phyloP scores from a whole-genome alignment of 2,797 vertebrate species.

The Synaphobranchus kaupii region DNA sequence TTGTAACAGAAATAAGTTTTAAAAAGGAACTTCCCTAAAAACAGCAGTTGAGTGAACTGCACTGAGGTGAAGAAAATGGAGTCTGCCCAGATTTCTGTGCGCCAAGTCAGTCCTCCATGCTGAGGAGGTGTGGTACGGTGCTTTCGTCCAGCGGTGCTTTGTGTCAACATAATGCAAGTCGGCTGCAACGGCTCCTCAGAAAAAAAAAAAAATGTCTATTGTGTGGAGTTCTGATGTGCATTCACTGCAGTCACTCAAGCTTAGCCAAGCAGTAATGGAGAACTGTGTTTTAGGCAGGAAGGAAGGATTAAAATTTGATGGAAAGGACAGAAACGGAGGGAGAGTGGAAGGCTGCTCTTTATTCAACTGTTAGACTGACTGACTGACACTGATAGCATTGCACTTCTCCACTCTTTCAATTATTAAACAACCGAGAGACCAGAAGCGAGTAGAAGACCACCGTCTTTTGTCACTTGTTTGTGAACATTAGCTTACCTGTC shows the following conservation, averaged over 20 bases:
- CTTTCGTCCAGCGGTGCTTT: neutral
- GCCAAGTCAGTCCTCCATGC: neutral
- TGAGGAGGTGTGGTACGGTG: neutral
- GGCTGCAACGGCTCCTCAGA: constrained; percentile 49
- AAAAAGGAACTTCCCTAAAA: neutral
- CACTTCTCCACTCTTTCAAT: constrained; percentile 24
- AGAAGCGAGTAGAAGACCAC: constrained; percentile 6
- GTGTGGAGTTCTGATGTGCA: constrained; percentile 37
- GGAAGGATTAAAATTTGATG: constrained; percentile 63
- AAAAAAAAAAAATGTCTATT: constrained; percentile 28
- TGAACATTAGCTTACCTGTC: constrained; percentile 24
- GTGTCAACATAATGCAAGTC: constrained; percentile 49
- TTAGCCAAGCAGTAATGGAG: constrained; percentile 55
- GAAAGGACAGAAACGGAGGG: constrained; percentile 26
- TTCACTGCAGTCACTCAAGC: constrained; percentile 56
- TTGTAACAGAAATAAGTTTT: neutral
- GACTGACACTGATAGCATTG: constrained; percentile 44
- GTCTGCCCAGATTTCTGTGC: neutral
- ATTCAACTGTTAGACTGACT: constrained; percentile 61
- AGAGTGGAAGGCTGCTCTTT: constrained; percentile 33
- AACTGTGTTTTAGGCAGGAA: constrained; percentile 55
- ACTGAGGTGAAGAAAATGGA: neutral
- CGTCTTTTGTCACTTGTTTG: constrained; percentile 19
- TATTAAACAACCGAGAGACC: constrained; percentile 25
- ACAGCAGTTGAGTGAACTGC: neutral